These are phyloP conservation scores for Antigone vipio DNA, from an alignment of 2,113 vertebrate species.

Conservation along the genomic window DNA sequence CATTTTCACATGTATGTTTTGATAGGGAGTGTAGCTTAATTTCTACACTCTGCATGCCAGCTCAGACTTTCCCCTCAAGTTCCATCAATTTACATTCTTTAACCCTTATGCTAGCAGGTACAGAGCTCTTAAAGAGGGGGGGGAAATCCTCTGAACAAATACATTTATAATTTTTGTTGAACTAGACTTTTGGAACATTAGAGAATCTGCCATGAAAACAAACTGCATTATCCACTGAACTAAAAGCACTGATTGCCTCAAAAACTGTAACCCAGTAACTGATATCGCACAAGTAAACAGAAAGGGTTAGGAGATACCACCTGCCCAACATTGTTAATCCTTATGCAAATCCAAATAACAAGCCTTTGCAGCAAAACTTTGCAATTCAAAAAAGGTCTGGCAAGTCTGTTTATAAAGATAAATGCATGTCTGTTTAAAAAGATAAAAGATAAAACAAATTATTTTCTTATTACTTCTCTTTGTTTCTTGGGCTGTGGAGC, in stretches of 20 bases:
- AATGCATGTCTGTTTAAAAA: constrained; percentile 34
- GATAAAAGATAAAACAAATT: constrained; percentile 46
- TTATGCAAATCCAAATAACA: constrained; percentile 3
- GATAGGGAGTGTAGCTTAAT: background rate
- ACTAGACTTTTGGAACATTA: background rate
- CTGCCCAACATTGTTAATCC: constrained; percentile 12
- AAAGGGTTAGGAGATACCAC: background rate
- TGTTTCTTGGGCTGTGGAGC: background rate
- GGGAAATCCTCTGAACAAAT: background rate
- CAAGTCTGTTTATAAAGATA: constrained; percentile 37
- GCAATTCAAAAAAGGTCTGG: constrained; percentile 25
- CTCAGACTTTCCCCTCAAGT: background rate
- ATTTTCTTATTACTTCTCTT: constrained; percentile 39
- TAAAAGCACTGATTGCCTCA: background rate
- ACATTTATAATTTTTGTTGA: background rate
- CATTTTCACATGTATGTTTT: background rate
- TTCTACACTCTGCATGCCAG: background rate
- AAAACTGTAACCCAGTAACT: background rate
- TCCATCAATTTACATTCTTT: background rate
- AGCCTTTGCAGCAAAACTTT: background rate
- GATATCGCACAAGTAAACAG: background rate
- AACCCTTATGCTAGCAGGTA: background rate
- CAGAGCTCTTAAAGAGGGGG: background rate
- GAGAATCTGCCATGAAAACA: background rate
- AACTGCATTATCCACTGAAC: background rate